A percentile compares a stretch with the other conserved stretches of the same genome.
These are phyloP conservation scores for Corvus moneduloides DNA, from an alignment of 2,113 vertebrate species.

Conservation along the genomic window DNA sequence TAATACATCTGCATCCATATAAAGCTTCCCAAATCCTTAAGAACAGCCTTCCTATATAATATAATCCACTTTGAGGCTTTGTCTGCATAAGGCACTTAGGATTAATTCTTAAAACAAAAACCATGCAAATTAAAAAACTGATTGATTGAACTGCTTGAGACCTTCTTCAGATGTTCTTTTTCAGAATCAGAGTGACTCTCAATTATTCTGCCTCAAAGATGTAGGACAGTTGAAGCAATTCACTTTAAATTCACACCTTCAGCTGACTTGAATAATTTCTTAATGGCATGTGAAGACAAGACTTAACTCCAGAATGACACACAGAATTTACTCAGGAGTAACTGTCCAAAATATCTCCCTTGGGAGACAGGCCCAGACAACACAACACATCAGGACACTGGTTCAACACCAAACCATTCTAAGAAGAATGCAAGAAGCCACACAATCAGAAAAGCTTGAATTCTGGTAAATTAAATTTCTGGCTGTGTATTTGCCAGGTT, in stretches of 20 bases:
- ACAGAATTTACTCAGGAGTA: not conserved
- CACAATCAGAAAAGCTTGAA: not conserved
- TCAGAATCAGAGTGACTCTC: not conserved
- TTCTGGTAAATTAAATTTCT: not conserved
- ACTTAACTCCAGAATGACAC: not conserved
- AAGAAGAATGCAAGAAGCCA: not conserved
- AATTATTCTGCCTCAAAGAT: not conserved
- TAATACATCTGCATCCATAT: not conserved
- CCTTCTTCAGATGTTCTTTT: not conserved
- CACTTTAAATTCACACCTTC: not conserved
- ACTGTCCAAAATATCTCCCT: not conserved
- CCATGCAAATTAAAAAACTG: not conserved
- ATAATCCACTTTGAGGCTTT: constrained; percentile 35
- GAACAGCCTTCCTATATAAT: constrained; percentile 2
- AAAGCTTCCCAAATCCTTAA: constrained; percentile 22
- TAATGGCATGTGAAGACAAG: constrained; percentile 22
- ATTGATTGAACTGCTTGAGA: not conserved
- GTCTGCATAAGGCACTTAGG: not conserved
- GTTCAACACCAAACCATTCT: not conserved
- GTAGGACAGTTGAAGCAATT: not conserved
- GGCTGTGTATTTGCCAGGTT: not conserved
- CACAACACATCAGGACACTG: not conserved
- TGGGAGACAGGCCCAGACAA: not conserved
- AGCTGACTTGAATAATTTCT: not conserved
- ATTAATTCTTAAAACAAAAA: constrained; percentile 2